Evolutionary conservation across 2,888 invertebrate genomes (phyloP), one percentile per base, ranked within the genome.

Genomic region (Oegoconia quadripuncta): DNA sequence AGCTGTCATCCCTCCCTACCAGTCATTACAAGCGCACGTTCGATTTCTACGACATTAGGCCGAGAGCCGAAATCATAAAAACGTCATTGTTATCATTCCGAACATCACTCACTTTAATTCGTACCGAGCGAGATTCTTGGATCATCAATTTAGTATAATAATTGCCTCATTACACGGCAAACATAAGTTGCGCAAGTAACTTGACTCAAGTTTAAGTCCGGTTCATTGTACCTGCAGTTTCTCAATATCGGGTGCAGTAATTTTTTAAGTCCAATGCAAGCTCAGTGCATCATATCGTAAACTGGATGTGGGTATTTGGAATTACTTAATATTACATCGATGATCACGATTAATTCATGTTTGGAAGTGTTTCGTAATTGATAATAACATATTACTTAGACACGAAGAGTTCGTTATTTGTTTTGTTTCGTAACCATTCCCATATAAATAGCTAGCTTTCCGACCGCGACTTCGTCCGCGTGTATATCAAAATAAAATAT

Each of bases 101-200:
- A 70, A 59, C 74, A 79, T 79, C 78, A 74, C 73, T 79, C 78
- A 79, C 70, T 75, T 73, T 77, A 76, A 76, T 74, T 71, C 63
- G 64, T 52, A 64, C 64, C 63, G 55, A 54, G 65, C 59, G 62
- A 64, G 48, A 45, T 46, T 47, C 47, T 46, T 47, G 48, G 58
- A 51, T 65, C 75, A 74, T 75, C 76, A 75, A 78, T 75, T 78
- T 68, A 66, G 13, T 74, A 64, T 65, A 74, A 64, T 65, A 74
- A 77, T 73, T 64, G 62, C 62, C 65, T 74, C 74, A 78, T 77
- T 77, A 76, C 67, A 60, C 51, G 50, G 59, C 63, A 68, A 67
- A 72, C 62, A 73, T 59, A 67, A 61, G 42, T 66, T 68, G 52
- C 59, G 62, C 48, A 63, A 68, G 42, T 31, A n/a, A n/a, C n/a